These are phyloP conservation scores for Virgularia gustaviana DNA, from an alignment of 92 coral and sea anemone genomes.

Conservation along the genomic window DNA sequence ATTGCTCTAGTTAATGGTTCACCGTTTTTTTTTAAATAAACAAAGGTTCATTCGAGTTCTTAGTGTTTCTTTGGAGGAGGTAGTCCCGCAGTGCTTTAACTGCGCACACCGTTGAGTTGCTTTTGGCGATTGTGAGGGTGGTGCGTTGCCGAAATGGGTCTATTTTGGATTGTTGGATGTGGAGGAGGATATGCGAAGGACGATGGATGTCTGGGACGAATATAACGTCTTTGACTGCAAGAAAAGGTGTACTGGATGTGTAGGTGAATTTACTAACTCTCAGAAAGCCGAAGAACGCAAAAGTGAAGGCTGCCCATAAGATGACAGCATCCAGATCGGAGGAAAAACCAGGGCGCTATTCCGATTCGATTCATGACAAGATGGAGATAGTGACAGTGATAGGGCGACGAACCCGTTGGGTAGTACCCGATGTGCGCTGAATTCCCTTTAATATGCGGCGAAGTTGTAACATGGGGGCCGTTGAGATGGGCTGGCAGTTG, in stretches of 20 bases:
- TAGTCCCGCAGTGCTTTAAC: too few species aligned
- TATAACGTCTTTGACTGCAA: neutral
- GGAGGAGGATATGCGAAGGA: slow-evolving; percentile 8
- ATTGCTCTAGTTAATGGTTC: neutral
- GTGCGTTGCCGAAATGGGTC: neutral
- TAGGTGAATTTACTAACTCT: neutral
- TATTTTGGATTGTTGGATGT: slow-evolving; percentile 12
- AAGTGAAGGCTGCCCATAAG: neutral
- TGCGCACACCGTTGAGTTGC: neutral
- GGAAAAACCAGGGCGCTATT: neutral
- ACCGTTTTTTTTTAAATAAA: neutral
- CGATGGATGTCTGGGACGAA: slow-evolving; percentile 5
- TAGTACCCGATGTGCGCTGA: slow-evolving; percentile 32
- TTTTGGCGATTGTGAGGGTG: neutral
- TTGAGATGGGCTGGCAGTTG: slow-evolving; percentile 38
- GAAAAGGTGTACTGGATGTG: neutral
- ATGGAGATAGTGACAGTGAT: slow-evolving; percentile 33
- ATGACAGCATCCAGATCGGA: too few species aligned
- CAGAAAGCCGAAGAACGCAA: neutral
- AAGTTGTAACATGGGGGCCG: slow-evolving; percentile 30
- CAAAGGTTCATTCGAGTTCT: neutral
- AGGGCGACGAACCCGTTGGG: slow-evolving; percentile 41
- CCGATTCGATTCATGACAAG: neutral
- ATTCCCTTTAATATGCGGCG: slow-evolving; percentile 48
- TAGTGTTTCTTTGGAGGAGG: neutral